These are phyloP conservation scores for Bombus picipes DNA, from an alignment of 1,140 invertebrate genomes.

Conservation along the genomic window DNA sequence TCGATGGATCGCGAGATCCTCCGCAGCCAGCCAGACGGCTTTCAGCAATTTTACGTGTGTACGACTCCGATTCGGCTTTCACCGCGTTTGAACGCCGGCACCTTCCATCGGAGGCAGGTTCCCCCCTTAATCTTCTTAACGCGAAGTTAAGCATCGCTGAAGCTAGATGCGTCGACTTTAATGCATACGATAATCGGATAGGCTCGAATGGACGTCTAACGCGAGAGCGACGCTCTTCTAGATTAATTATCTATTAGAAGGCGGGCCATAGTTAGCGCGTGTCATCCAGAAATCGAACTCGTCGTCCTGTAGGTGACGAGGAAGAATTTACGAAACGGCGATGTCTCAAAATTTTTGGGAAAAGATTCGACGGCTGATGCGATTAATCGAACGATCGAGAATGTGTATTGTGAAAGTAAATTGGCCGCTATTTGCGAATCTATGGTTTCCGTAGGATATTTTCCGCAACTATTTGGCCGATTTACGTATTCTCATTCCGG, in stretches of 20 bases:
- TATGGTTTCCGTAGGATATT: conserved; percentile 33
- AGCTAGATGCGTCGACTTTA: conserved; percentile 59
- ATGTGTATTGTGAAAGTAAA: not conserved
- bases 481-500: conserved; percentile 41
- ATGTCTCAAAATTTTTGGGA: not conserved
- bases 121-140: conserved; percentile 65
- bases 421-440: not conserved
- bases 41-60: conserved; percentile 65
- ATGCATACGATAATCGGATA: conserved; percentile 54
- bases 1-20: conserved; percentile 18
- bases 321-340: not conserved
- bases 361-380: not conserved
- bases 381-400: not conserved
- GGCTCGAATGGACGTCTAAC: conserved; percentile 35
- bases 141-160: conserved; percentile 59
- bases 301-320: not conserved
- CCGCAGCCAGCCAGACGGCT: conserved; percentile 52
- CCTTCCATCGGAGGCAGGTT: conserved; percentile 30
- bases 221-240: not conserved
- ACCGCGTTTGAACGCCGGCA: conserved; percentile 3
- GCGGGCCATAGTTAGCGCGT: not conserved
- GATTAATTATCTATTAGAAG: conserved; percentile 37
- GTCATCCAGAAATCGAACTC: not conserved
- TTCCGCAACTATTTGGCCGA: conserved; percentile 12
- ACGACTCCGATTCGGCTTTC: conserved; percentile 30